Conservation (phyloP, 2,888 invertebrate species). For the Polymixis flavicincta region DNA sequence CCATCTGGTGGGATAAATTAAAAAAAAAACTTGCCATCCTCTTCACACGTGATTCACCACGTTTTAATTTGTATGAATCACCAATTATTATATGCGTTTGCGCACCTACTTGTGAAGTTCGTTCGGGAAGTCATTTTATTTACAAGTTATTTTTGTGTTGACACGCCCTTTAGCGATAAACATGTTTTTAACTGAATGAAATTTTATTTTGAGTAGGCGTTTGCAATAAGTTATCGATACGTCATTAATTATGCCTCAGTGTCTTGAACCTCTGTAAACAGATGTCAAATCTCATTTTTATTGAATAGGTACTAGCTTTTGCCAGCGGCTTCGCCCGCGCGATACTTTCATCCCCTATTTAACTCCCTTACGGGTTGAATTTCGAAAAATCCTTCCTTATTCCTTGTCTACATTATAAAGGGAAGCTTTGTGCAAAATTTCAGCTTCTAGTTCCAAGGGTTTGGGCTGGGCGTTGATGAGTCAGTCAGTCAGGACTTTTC, state of each 20-base stretch:
- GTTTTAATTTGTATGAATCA: conserved; percentile 75
- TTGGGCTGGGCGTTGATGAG: too few species aligned
- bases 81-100: conserved; percentile 68
- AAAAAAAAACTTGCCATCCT: conserved; percentile 65
- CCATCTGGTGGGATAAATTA: conserved; percentile 57
- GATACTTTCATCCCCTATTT: too few species aligned
- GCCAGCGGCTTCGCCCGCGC: too few species aligned
- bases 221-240: not conserved
- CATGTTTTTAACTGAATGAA: conserved; percentile 20
- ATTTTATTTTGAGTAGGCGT: not conserved
- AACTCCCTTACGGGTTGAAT: too few species aligned
- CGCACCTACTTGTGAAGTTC: conserved; percentile 50
- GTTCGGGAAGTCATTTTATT: conserved; percentile 58
- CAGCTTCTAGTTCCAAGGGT: too few species aligned
- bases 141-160: conserved; percentile 50
- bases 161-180: conserved; percentile 43
- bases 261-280: conserved; percentile 3
- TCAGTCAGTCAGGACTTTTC: too few species aligned
- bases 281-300: not conserved
- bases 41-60: conserved; percentile 75
- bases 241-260: not conserved
- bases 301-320: too few species aligned
- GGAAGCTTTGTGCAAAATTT: too few species aligned
- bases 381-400: too few species aligned
- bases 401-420: too few species aligned